Conservation (phyloP, 2,113 vertebrate species). For the Callochromis pleurospilus region DNA sequence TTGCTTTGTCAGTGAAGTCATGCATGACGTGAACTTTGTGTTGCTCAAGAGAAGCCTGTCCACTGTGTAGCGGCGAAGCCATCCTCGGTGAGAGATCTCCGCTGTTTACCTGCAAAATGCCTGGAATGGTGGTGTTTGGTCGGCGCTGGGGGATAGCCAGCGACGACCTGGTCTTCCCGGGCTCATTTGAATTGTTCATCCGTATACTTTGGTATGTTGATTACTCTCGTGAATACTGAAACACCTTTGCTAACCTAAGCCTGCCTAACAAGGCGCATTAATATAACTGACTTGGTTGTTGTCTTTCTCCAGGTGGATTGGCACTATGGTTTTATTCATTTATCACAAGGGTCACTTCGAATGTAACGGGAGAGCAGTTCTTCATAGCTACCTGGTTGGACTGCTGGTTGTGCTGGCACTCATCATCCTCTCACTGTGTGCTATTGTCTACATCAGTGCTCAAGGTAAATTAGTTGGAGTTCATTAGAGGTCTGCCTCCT, state of each 20-base stretch:
- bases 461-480: constrained; percentile 73
- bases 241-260: background rate
- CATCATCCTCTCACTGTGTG: constrained; percentile 79
- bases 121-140: constrained; percentile 84
- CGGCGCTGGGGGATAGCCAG: constrained; percentile 92
- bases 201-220: constrained; percentile 80
- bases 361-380: constrained; percentile 74
- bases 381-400: constrained; percentile 84
- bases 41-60: background rate
- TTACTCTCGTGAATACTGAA: background rate
- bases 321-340: constrained; percentile 78
- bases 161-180: constrained; percentile 93
- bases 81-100: background rate
- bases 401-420: constrained; percentile 80
- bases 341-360: constrained; percentile 76
- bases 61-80: background rate
- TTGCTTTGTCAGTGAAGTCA: background rate
- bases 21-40: background rate
- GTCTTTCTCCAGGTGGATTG: constrained; percentile 80
- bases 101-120: constrained; percentile 67
- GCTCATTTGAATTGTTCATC: constrained; percentile 81
- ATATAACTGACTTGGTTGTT: background rate
- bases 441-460: constrained; percentile 86
- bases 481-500: background rate
- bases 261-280: background rate